Percentiles rank a stretch among this genome's conserved stretches.
Conservation (phyloP, 2,888 invertebrate species). For the Hirtodrosophila cameraria region DNA sequence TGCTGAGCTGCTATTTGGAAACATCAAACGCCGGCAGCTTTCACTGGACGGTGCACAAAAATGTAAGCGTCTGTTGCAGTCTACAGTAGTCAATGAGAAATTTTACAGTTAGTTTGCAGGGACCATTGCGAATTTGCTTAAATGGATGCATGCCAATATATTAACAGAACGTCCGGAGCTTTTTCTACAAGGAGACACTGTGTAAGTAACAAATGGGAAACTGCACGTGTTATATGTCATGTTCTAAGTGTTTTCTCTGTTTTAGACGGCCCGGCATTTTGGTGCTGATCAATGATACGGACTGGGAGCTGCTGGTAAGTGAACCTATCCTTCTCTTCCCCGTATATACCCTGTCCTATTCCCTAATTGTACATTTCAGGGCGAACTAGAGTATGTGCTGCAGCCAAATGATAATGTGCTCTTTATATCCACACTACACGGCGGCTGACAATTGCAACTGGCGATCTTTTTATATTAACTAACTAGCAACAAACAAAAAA, state of each 20-base stretch:
- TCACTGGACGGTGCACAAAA: constrained; percentile 86
- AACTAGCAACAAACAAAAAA: not conserved
- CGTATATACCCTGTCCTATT: too few species aligned
- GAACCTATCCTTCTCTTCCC: not conserved
- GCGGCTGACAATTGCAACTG: constrained; percentile 86
- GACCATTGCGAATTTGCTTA: constrained; percentile 89
- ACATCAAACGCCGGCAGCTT: constrained; percentile 89
- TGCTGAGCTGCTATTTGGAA: constrained; percentile 94
- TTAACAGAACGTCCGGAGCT: constrained; percentile 92
- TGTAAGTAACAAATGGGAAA: constrained; percentile 70
- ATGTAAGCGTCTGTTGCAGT: constrained; percentile 71
- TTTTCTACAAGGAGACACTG: constrained; percentile 85
- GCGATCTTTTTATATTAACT: not conserved
- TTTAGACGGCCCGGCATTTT: constrained; percentile 93
- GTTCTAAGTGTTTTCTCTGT: not conserved
- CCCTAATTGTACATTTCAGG: constrained; percentile 78
- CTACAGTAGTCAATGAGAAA: too few species aligned
- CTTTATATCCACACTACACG: constrained; percentile 94
- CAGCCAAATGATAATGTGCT: constrained; percentile 89
- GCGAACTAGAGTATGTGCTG: constrained; percentile 89
- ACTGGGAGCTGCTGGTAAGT: constrained; percentile 94
- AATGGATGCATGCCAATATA: constrained; percentile 94
- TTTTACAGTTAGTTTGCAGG: constrained; percentile 82
- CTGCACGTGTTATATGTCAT: not conserved
- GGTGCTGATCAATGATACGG: constrained; percentile 96